These are phyloP conservation scores for Loxodonta africana DNA, from an alignment of 2,113 vertebrate species.

Conservation along the genomic window DNA sequence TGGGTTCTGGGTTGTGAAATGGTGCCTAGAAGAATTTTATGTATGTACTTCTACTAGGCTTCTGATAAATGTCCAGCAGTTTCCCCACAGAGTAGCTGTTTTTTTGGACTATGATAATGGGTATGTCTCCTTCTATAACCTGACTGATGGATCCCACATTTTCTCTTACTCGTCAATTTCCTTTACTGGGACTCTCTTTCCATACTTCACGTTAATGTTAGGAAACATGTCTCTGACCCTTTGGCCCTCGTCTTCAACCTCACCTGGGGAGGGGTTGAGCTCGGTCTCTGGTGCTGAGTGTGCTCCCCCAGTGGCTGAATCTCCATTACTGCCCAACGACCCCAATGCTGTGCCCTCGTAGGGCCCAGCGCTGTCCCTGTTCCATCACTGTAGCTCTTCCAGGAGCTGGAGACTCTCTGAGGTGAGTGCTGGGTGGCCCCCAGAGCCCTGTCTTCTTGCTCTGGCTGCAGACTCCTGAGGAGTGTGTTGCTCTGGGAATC, in stretches of 20 bases:
- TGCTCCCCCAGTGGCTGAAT: fast-evolving
- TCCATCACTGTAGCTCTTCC: neutral
- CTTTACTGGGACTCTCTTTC: conserved; percentile 87
- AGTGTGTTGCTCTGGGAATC: neutral
- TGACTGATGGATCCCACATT: conserved; percentile 87
- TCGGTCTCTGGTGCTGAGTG: neutral
- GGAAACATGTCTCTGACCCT: neutral
- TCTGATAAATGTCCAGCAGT: neutral
- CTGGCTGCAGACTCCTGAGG: neutral
- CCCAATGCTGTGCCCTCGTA: fast-evolving
- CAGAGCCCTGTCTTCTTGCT: fast-evolving
- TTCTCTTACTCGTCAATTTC: conserved; percentile 84
- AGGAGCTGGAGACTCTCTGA: neutral
- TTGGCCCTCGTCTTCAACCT: neutral
- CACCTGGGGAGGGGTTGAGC: neutral
- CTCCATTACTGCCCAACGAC: fast-evolving
- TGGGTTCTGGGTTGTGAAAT: conserved; percentile 69
- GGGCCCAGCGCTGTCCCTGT: neutral
- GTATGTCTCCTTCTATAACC: conserved; percentile 88
- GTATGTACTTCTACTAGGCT: neutral
- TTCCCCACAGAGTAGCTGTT: conserved; percentile 83
- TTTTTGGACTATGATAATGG: conserved; percentile 88
- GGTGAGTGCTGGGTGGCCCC: fast-evolving
- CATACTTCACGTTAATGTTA: conserved; percentile 84
- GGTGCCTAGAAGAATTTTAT: conserved; percentile 63